Percentiles rank a stretch among this genome's conserved stretches.
Conservation (phyloP, 2,797 vertebrate species). For the Dermochelys coriacea region DNA sequence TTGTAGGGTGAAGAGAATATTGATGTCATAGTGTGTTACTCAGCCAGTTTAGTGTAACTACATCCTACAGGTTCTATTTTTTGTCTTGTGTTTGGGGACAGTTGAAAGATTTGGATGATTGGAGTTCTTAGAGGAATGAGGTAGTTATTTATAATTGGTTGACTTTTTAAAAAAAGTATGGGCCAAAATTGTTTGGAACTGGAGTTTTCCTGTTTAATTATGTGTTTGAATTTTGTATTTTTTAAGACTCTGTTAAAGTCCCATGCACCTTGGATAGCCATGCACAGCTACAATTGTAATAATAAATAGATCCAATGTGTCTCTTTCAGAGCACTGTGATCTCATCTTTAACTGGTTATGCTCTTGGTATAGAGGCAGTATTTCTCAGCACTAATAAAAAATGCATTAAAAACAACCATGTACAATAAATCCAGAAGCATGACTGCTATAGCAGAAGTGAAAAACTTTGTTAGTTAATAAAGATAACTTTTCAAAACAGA, state of each 20-base stretch:
- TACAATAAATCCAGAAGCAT: background rate
- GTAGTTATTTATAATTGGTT: background rate
- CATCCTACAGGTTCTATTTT: background rate
- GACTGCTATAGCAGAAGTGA: background rate
- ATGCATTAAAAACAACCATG: background rate
- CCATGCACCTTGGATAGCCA: background rate
- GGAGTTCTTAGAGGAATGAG: background rate
- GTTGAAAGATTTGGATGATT: background rate
- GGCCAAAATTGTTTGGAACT: background rate
- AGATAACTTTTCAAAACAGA: background rate
- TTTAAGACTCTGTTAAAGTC: background rate
- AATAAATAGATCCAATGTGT: background rate
- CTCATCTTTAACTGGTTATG: background rate
- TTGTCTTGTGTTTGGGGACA: background rate
- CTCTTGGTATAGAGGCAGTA: background rate
- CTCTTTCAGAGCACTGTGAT: background rate
- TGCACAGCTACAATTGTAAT: background rate
- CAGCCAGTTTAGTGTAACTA: background rate
- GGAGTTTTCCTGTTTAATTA: background rate
- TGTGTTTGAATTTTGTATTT: background rate
- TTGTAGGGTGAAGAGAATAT: background rate
- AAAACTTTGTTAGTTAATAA: background rate
- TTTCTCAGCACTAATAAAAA: background rate
- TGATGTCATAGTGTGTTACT: background rate
- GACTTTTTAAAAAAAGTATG: background rate